Evolutionary conservation across 1,140 invertebrate genomes (phyloP).

Genomic region (Psix sp.): DNA sequence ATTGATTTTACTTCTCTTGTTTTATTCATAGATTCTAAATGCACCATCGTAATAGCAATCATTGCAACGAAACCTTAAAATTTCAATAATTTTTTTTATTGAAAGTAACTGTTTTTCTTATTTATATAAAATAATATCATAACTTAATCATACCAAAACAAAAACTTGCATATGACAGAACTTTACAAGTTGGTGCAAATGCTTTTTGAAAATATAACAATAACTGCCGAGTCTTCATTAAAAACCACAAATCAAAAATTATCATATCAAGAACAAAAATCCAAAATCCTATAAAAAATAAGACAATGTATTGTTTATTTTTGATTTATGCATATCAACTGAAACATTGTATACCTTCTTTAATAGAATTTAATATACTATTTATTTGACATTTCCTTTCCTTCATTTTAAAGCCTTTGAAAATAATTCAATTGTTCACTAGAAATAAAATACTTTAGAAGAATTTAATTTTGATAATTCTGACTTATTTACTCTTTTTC

Average conservation of each 20-base stretch:
- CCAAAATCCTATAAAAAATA: neutral
- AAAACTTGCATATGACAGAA: constrained; percentile 1
- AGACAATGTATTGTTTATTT: constrained; percentile 1
- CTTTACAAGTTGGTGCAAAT: constrained; percentile 5
- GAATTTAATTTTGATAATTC: too few relatives aligned
- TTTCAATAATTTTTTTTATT: neutral
- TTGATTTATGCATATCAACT: constrained; percentile 1
- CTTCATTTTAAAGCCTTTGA: too few relatives aligned
- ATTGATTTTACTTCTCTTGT: too few relatives aligned
- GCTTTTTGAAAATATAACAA: neutral
- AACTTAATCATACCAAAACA: constrained; percentile 13
- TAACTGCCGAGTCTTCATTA: neutral
- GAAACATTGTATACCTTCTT: neutral
- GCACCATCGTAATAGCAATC: neutral
- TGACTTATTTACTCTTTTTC: too few relatives aligned
- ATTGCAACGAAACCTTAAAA: constrained; percentile 1
- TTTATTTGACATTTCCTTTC: too few relatives aligned
- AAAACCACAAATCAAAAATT: constrained; percentile 13
- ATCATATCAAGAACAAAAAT: constrained; percentile 14
- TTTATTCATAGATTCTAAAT: too few relatives aligned
- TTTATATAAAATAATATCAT: too few relatives aligned
- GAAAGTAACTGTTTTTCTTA: neutral
- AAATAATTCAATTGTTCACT: too few relatives aligned
- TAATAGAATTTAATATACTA: too few relatives aligned
- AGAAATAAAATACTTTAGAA: too few relatives aligned